Evolutionary conservation across 2,888 invertebrate species (phyloP).

Genomic region (Blomia tropicalis): DNA sequence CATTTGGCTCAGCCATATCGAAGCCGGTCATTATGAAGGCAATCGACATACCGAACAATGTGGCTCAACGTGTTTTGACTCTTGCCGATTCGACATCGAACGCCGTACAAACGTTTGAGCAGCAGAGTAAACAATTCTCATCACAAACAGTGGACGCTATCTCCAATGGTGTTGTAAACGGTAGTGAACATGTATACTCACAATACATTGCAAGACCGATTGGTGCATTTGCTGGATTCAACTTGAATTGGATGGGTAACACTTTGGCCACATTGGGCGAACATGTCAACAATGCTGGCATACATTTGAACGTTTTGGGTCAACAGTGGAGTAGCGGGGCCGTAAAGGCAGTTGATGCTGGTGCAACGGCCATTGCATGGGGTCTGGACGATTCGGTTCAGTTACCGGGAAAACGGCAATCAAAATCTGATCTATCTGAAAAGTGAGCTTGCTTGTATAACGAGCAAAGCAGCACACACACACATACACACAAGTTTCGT

Average conservation of each 20-base stretch:
- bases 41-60: neutral
- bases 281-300: neutral
- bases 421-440: no score
- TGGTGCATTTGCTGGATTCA: slow-evolving; percentile 4
- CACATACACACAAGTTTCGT: no score
- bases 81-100: neutral
- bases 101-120: neutral
- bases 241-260: neutral
- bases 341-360: neutral
- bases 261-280: neutral
- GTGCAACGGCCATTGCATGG: slow-evolving; percentile 1
- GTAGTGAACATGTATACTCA: neutral
- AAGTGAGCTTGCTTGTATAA: no score
- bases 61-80: neutral
- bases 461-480: no score
- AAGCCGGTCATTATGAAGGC: neutral
- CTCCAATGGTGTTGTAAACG: neutral
- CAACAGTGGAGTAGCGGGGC: neutral
- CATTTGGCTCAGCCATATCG: slow-evolving; percentile 12
- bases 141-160: neutral
- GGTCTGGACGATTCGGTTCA: neutral
- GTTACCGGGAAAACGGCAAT: neutral
- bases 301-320: neutral
- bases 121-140: neutral
- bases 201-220: neutral